Evolutionary conservation across 1,140 invertebrate species (phyloP).

Genomic region (Tetramorium alpestre): DNA sequence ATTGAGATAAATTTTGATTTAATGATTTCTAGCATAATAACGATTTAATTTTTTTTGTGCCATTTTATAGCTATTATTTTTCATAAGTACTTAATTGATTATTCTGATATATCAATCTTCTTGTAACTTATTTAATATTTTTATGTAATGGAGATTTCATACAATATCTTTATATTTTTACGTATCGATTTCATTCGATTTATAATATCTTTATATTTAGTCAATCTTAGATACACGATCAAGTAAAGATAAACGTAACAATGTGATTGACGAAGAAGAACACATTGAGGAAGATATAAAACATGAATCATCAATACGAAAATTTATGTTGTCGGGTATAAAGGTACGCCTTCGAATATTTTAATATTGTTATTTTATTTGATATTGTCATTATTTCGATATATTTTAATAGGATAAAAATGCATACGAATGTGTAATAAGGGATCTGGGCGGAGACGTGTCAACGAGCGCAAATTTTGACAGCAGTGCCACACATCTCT

Average conservation of each 20-base stretch:
- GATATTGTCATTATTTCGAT: not conserved
- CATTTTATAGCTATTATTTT: not conserved
- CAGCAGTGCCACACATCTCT: constrained; percentile 90
- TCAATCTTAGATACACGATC: constrained; percentile 1
- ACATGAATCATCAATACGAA: constrained; percentile 59
- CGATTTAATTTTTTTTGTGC: not conserved
- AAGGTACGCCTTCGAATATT: constrained; percentile 68
- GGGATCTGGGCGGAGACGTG: constrained; percentile 89
- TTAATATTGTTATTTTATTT: not conserved
- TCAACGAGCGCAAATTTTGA: constrained; percentile 89
- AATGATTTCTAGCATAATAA: not conserved
- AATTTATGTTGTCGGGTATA: constrained; percentile 83
- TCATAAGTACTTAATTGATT: not conserved
- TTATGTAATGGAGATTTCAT: no score
- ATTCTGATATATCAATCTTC: not conserved
- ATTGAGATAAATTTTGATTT: not conserved
- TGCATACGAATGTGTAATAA: constrained; percentile 86
- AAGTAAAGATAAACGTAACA: not conserved
- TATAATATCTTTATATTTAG: not conserved
- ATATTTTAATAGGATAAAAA: constrained; percentile 78
- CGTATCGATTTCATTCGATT: not conserved
- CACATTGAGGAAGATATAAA: not conserved
- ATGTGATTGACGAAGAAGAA: not conserved
- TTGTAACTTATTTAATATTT: not conserved
- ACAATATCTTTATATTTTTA: not conserved